Base-by-base conservation (phyloP, 1,140 invertebrate species). In the Micrasema minimum region DNA sequence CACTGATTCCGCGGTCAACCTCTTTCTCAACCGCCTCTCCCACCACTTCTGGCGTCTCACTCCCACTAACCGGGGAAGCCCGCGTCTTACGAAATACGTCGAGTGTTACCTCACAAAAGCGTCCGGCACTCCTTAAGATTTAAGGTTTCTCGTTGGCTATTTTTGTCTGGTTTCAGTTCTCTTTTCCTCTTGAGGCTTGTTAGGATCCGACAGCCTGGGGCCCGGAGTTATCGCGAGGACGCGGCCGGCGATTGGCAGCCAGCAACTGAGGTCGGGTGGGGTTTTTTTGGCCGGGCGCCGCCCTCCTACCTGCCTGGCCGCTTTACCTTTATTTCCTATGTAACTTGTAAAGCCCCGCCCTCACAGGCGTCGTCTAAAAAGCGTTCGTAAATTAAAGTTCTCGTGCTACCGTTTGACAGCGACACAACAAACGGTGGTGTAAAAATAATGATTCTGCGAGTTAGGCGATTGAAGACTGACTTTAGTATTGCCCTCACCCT, bases 41-140 rank as follows among this genome's bases (percentile, higher is more conserved):
- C 67, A 46, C 72, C 59, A 37, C 68, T 20, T 37, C 59, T 43
- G 55, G 18, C 48, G 66, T 72, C 71, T 59, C 71, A 68, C 64
- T 72, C 66, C 45, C 70, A 31, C 66, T 68, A n/a, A n/a, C 26
- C 7, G 45, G 10, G 12, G 22, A 31, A n/a, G n/a, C n/a, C 14
- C 38, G n/a, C 41, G 6, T 48, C 66, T 68, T 48, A 35, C 35
- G 48, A 53, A 20, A 48, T 12, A 41, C 64, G 26, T 18, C 48
- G 41, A 37, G 46, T 50, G 26, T 20, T 51, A 57, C 11, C 50
- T 51, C 51, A 46, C 37, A 41, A 50, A 11, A 12, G 16, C 4
- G 57, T 16, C 45, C 66, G 37, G 37, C 66, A 23, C 55, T 31
- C 48, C n/a, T n/a, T 7, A 18, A 67, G 45, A 55, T 53, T n/a